Base-by-base conservation (phyloP, 1,140 invertebrate genomes). In the Drosophila pachea region DNA sequence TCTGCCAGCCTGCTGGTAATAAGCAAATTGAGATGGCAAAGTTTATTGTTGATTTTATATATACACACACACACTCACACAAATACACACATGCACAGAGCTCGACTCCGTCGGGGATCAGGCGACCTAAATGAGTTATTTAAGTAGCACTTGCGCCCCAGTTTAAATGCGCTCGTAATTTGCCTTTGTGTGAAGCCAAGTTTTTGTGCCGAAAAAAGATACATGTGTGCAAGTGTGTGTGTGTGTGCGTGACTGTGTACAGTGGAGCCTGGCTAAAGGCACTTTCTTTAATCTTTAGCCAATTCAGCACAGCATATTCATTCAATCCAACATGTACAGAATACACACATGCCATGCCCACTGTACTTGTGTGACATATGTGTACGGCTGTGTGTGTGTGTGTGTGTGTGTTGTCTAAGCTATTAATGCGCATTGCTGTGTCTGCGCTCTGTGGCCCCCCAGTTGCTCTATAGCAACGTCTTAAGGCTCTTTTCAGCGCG, bases 1-100 rank as follows among this genome's bases (percentile, higher is more conserved):
- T 42, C 56, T 69, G 59, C 59, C 56, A 65, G 73, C 77, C 73
- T 79, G 66, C 79, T 84, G 79, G 81, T 86, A 86, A 84, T 84
- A 84, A 86, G 81, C 82, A 84, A 84, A 84, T 84, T 84, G 81
- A 84, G 81, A 84, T 84, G 81, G 77, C 81, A 84, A 84, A 84
- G 63, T 84, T 84, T 84, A 84, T 84, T 84, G 81, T 84, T 84
- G 81, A 84, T 84, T 86, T 84, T 84, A 78, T 79, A 74, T 65
- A 22, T 38, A 42, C 66, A 11, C 49, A 16, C 54, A 59, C 38
- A 70, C 52, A 60, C 49, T n/a, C n/a, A n/a, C n/a, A n/a, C n/a
- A n/a, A n/a, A 54, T n/a, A 42, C 36, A 63, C 45, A 50, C 48
- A 54, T 42, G 40, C 35, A 74, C 38, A 47, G n/a, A n/a, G n/a